A percentile compares a stretch with the other conserved stretches of the same genome.
phyloP scores from a whole-genome alignment of 2,113 vertebrate species.

The Aphelocoma coerulescens region DNA sequence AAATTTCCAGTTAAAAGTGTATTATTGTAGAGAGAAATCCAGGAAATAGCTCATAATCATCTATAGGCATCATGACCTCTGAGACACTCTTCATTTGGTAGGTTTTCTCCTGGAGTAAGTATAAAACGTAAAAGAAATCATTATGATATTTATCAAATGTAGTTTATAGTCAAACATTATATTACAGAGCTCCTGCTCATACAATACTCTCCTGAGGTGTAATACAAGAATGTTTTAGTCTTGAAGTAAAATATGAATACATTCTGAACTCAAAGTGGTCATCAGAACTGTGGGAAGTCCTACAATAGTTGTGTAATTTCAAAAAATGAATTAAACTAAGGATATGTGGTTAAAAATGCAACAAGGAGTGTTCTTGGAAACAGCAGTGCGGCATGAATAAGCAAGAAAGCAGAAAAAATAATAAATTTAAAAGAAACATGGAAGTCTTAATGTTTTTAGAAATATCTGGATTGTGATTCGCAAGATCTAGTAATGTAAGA shows the following conservation, averaged over 20 bases:
- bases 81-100: neutral
- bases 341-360: neutral
- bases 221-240: neutral
- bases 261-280: neutral
- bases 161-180: neutral
- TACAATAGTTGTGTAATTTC: neutral
- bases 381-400: neutral
- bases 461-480: neutral
- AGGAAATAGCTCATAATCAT: neutral
- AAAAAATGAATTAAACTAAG: neutral
- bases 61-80: neutral
- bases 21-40: neutral
- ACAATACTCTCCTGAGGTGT: fast-evolving
- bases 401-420: neutral
- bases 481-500: neutral
- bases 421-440: neutral
- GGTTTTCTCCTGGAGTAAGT: neutral
- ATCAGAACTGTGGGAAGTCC: neutral
- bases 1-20: neutral
- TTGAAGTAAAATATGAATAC: neutral
- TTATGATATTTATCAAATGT: neutral
- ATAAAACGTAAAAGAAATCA: neutral
- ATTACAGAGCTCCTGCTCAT: neutral
- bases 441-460: neutral
- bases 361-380: neutral